These are phyloP conservation scores for Bombus waltoni DNA, from an alignment of 1,140 invertebrate genomes.

Conservation along the genomic window DNA sequence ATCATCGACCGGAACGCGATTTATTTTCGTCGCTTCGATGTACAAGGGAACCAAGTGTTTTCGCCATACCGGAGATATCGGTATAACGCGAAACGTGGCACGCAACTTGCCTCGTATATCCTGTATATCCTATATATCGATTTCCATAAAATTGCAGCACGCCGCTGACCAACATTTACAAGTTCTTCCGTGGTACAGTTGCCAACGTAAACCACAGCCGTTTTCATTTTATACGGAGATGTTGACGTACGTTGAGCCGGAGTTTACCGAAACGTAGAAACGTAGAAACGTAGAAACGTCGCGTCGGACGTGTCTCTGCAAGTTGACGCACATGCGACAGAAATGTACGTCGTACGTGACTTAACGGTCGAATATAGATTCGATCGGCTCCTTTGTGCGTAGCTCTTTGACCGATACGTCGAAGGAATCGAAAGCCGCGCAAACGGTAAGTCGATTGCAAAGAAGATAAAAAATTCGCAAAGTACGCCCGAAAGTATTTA, in stretches of 20 bases:
- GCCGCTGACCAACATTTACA: neutral
- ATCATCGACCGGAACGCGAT: neutral
- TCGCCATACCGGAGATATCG: neutral
- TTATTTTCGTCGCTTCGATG: neutral
- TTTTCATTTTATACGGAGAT: neutral
- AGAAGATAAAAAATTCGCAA: neutral
- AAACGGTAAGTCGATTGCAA: neutral
- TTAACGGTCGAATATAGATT: neutral
- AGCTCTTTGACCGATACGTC: too few relatives aligned
- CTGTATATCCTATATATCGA: too few relatives aligned
- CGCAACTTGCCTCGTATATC: neutral
- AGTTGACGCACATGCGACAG: neutral
- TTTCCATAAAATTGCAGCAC: neutral
- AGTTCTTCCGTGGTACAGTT: neutral
- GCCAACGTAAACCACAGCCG: neutral
- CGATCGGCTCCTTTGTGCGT: neutral
- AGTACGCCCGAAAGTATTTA: neutral
- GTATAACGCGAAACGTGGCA: neutral
- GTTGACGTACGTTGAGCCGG: neutral
- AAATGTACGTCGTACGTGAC: neutral
- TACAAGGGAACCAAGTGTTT: neutral
- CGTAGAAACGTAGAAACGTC: neutral
- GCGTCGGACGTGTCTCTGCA: neutral
- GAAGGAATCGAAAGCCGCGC: rapidly evolving
- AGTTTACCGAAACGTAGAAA: neutral